Conservation (phyloP, 2,797 vertebrate species). For the Babyrousa celebensis region DNA sequence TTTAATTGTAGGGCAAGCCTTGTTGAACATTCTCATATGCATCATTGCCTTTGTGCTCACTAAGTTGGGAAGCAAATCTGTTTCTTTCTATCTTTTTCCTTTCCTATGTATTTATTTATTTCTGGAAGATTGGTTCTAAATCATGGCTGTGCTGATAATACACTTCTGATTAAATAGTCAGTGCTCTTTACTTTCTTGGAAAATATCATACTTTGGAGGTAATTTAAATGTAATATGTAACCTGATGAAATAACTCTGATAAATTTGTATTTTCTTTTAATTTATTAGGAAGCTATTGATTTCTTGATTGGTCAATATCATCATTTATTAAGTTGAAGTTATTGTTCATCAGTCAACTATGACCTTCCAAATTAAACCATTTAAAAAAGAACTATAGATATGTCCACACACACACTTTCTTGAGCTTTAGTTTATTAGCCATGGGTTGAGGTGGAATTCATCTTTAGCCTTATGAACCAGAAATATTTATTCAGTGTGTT, state of each 20-base stretch:
- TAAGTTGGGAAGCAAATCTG: slow-evolving; percentile 44
- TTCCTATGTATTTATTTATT: background rate
- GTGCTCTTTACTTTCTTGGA: slow-evolving; percentile 71
- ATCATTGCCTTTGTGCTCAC: background rate
- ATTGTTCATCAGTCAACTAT: slow-evolving; percentile 79
- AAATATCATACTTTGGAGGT: slow-evolving; percentile 69
- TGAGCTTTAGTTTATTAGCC: slow-evolving; percentile 75
- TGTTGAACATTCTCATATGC: background rate
- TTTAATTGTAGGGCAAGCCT: background rate
- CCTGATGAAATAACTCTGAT: slow-evolving; percentile 77
- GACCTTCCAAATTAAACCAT: slow-evolving; percentile 77
- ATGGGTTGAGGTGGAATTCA: slow-evolving; percentile 53
- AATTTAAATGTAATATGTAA: slow-evolving; percentile 78
- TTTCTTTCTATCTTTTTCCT: background rate
- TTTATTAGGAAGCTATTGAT: slow-evolving; percentile 81
- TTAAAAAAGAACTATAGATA: slow-evolving; percentile 76
- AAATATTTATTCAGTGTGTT: slow-evolving; percentile 15
- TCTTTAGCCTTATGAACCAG: slow-evolving; percentile 3
- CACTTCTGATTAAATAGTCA: slow-evolving; percentile 83
- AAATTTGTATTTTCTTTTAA: slow-evolving; percentile 85
- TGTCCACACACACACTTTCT: slow-evolving; percentile 47
- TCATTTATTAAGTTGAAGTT: slow-evolving; percentile 81
- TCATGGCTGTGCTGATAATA: slow-evolving; percentile 52
- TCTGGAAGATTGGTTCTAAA: slow-evolving; percentile 64
- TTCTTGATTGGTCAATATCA: slow-evolving; percentile 79